Percentiles rank a stretch among this genome's conserved stretches.
Evolutionary conservation across 2,797 vertebrate genomes (phyloP).

Genomic region (Buphagus erythrorhynchus): DNA sequence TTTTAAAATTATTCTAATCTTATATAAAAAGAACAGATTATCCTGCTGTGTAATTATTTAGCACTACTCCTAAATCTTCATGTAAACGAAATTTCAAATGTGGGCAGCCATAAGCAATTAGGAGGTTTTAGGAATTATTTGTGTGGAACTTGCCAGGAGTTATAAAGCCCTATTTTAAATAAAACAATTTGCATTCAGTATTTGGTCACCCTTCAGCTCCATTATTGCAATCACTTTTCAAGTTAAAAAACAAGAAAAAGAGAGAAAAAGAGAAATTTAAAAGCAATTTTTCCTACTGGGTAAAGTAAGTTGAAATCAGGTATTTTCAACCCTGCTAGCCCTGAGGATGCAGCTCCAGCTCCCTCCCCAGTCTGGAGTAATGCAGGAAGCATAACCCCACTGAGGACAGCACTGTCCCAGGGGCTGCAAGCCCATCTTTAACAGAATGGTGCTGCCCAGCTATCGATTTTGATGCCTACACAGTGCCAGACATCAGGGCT

Average conservation of each 20-base stretch:
- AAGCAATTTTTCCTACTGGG: not conserved
- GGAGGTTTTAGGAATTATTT: not conserved
- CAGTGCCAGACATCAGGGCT: not conserved
- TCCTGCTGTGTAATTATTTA: not conserved
- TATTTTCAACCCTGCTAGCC: not conserved
- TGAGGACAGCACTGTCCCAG: not conserved
- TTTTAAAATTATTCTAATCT: not conserved
- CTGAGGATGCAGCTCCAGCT: not conserved
- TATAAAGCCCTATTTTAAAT: conserved; percentile 5
- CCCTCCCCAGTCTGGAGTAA: not conserved
- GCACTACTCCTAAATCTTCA: not conserved
- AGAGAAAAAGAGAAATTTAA: not conserved
- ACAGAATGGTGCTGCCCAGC: not conserved
- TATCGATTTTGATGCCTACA: not conserved
- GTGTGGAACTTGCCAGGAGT: not conserved
- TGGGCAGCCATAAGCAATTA: not conserved
- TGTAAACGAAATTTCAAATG: not conserved
- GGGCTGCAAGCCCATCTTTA: not conserved
- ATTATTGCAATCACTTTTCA: not conserved
- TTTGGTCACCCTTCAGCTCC: not conserved
- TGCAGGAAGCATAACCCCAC: fast-evolving
- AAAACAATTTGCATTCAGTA: not conserved
- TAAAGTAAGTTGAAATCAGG: not conserved
- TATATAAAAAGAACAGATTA: conserved; percentile 1
- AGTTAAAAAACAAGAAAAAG: not conserved